Evolutionary conservation across 2,888 invertebrate genomes (phyloP).

Genomic region (Microdon myrmicae): DNA sequence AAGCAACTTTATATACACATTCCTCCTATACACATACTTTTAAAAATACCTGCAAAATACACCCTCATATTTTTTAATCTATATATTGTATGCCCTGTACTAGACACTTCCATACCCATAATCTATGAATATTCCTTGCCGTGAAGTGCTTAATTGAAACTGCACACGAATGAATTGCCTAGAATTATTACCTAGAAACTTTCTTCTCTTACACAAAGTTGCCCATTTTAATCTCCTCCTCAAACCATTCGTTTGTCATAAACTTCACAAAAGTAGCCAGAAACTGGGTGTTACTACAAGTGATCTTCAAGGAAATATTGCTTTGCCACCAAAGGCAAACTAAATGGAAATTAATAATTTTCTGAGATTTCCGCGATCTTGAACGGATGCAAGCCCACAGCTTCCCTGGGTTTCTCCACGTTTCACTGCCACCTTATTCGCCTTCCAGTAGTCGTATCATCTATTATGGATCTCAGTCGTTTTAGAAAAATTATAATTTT

Average conservation of each 20-base stretch:
- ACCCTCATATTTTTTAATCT: too few species aligned
- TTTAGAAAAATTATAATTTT: conserved; percentile 38
- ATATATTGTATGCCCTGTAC: too few species aligned
- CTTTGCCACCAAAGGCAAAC: conserved; percentile 19
- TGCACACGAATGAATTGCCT: not conserved
- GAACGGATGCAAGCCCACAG: conserved; percentile 25
- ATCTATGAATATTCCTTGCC: too few species aligned
- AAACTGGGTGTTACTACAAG: too few species aligned
- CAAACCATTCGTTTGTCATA: too few species aligned
- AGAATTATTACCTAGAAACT: not conserved
- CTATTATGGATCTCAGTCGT: conserved; percentile 1
- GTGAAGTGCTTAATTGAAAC: too few species aligned
- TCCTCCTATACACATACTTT: too few species aligned
- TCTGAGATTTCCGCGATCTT: conserved; percentile 36
- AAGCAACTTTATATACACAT: too few species aligned
- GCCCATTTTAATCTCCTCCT: too few species aligned
- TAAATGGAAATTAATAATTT: conserved; percentile 36
- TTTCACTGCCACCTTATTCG: conserved; percentile 1
- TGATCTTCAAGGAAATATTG: conserved; percentile 1
- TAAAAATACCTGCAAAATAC: too few species aligned
- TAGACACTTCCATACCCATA: too few species aligned
- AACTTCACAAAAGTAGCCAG: too few species aligned
- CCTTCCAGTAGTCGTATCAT: conserved; percentile 6
- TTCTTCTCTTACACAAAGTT: not conserved
- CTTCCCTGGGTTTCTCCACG: conserved; percentile 20